Conservation (phyloP, 2,888 invertebrate genomes). For the Drosophila aldrichi region DNA sequence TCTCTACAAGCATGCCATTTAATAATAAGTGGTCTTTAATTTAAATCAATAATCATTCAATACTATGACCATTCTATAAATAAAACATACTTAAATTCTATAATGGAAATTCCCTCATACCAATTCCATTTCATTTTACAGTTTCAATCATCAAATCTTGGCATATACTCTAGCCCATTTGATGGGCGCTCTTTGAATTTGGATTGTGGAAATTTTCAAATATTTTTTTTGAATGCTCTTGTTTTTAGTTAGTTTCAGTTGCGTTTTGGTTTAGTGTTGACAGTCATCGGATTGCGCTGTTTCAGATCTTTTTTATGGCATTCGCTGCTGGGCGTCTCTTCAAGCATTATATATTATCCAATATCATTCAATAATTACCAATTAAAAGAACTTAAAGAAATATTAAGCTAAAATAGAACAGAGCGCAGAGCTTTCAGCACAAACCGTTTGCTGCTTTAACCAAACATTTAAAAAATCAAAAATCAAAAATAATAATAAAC, state of each 20-base stretch:
- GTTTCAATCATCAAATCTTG: slow-evolving; percentile 28
- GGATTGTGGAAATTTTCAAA: slow-evolving; percentile 45
- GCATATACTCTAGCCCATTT: slow-evolving; percentile 32
- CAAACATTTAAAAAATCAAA: slow-evolving; percentile 13
- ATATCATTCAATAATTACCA: slow-evolving; percentile 62
- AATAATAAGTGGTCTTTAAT: not conserved
- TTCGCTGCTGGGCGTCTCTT: slow-evolving; percentile 38
- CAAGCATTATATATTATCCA: slow-evolving; percentile 58
- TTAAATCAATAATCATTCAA: slow-evolving; percentile 1
- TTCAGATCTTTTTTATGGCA: slow-evolving; percentile 59
- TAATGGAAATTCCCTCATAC: slow-evolving; percentile 17
- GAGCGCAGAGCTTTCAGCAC: slow-evolving; percentile 71
- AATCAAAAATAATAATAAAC: slow-evolving; percentile 36
- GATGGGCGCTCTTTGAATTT: slow-evolving; percentile 23
- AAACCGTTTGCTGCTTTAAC: slow-evolving; percentile 44
- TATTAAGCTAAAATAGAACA: slow-evolving; percentile 66
- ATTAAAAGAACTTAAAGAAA: slow-evolving; percentile 63
- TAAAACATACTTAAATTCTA: slow-evolving; percentile 4
- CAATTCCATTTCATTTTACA: slow-evolving; percentile 43
- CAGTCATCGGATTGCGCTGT: slow-evolving; percentile 57
- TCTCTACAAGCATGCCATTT: not conserved
- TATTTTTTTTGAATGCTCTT: slow-evolving; percentile 30
- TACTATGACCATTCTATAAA: not conserved
- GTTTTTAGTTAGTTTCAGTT: slow-evolving; percentile 38
- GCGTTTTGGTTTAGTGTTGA: slow-evolving; percentile 61